phyloP scores from a whole-genome alignment of 2,797 vertebrate genomes.

The Erpetoichthys calabaricus region DNA sequence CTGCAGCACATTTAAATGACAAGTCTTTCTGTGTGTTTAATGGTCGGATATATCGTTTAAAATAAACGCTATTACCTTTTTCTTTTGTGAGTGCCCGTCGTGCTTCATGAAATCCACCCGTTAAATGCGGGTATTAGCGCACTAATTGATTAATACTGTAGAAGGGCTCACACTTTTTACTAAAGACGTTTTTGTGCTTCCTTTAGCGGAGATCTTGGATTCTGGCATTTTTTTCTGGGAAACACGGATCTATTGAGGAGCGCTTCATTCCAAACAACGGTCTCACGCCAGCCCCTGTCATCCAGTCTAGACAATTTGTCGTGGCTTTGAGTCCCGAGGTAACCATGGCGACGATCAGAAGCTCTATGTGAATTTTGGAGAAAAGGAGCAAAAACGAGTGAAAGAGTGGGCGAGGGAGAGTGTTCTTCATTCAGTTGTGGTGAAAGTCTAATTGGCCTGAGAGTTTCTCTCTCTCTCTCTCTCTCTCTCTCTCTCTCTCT shows the following conservation, averaged over 20 bases:
- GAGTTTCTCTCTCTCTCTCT: slow-evolving; percentile 3
- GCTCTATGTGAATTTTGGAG: slow-evolving; percentile 64
- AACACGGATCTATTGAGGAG: slow-evolving; percentile 31
- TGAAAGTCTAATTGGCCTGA: slow-evolving; percentile 20
- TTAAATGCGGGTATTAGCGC: too few species aligned
- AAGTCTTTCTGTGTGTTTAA: too few species aligned
- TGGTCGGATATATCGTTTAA: too few species aligned
- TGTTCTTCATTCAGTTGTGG: slow-evolving; percentile 24
- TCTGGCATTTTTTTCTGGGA: slow-evolving; percentile 27
- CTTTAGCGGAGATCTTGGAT: slow-evolving; percentile 32
- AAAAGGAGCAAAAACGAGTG: slow-evolving; percentile 26
- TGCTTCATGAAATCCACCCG: too few species aligned
- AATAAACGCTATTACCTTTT: too few species aligned
- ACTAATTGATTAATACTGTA: slow-evolving; percentile 30
- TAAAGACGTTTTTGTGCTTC: slow-evolving; percentile 35
- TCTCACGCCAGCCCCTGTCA: slow-evolving; percentile 62
- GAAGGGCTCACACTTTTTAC: slow-evolving; percentile 25
- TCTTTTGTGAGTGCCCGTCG: too few species aligned
- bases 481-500: slow-evolving; percentile 10
- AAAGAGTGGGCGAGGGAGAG: slow-evolving; percentile 29
- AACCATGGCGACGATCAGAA: slow-evolving; percentile 76
- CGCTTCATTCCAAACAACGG: slow-evolving; percentile 57
- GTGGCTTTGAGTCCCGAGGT: slow-evolving; percentile 63
- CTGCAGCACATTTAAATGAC: too few species aligned
- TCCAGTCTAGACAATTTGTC: slow-evolving; percentile 59